These are phyloP conservation scores for Drosophila stalkeri DNA, from an alignment of 2,888 invertebrate genomes.

Conservation along the genomic window DNA sequence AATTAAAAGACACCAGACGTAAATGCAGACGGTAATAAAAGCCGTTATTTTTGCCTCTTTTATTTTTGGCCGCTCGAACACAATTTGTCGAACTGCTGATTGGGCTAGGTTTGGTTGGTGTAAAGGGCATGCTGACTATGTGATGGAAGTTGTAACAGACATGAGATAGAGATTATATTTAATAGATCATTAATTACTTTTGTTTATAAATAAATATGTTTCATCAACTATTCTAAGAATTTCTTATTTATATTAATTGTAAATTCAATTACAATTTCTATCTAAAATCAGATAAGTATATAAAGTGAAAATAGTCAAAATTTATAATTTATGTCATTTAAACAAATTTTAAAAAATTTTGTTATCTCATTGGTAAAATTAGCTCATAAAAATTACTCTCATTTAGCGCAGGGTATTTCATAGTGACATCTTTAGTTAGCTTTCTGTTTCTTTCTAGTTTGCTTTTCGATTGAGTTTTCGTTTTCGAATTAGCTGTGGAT, in stretches of 20 bases:
- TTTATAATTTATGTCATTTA: no score
- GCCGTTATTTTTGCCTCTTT: neutral
- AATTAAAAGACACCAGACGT: slow-evolving; percentile 71
- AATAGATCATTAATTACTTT: neutral
- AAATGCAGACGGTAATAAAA: slow-evolving; percentile 44
- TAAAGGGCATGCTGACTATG: neutral
- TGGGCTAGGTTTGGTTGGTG: neutral
- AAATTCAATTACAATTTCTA: no score
- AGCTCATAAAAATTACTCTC: neutral
- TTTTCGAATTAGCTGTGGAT: slow-evolving; percentile 74
- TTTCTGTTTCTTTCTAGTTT: slow-evolving; percentile 33
- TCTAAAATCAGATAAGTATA: no score
- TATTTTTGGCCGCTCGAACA: slow-evolving; percentile 35
- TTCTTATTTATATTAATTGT: no score
- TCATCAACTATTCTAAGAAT: no score
- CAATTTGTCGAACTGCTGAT: slow-evolving; percentile 50
- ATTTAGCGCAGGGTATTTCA: slow-evolving; percentile 8
- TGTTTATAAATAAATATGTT: no score
- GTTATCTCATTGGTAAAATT: no score
- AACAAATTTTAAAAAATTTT: no score
- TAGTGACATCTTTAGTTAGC: slow-evolving; percentile 6
- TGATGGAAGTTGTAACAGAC: neutral
- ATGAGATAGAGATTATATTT: neutral
- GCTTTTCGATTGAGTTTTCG: slow-evolving; percentile 74
- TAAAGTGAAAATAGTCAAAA: no score